A percentile compares a stretch with the other conserved stretches of the same genome.
Conservation (phyloP, 1,140 invertebrate genomes). For the Adelges cooleyi region DNA sequence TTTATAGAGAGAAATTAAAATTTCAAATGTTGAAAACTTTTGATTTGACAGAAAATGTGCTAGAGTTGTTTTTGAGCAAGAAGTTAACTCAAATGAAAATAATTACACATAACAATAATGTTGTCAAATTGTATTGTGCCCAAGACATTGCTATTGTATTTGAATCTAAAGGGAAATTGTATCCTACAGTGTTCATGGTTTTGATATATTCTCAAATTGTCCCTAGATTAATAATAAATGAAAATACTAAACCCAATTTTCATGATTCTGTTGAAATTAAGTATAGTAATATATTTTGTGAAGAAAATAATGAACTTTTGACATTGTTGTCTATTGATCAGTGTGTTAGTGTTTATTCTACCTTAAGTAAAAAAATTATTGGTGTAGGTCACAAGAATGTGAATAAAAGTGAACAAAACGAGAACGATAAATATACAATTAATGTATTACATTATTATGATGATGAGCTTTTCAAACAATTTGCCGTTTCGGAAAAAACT, state of each 20-base stretch:
- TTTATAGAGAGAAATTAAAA: conserved; percentile 56
- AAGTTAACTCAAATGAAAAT: conserved; percentile 60
- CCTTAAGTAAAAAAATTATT: conserved; percentile 53
- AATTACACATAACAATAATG: conserved; percentile 51
- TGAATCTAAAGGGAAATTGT: conserved; percentile 46
- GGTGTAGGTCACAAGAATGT: conserved; percentile 61
- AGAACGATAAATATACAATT: too few relatives aligned
- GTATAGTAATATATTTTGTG: conserved; percentile 47
- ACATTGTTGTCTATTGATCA: conserved; percentile 44
- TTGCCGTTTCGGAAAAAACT: conserved; percentile 1
- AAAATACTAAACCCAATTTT: conserved; percentile 29
- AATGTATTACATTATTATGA: conserved; percentile 64
- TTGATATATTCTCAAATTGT: conserved; percentile 67
- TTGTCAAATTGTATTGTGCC: conserved; percentile 55
- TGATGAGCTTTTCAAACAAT: conserved; percentile 42
- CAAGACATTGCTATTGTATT: conserved; percentile 67
- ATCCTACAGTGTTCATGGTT: conserved; percentile 70
- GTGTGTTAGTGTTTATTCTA: conserved; percentile 54
- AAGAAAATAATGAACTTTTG: conserved; percentile 61
- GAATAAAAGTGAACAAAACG: too few relatives aligned
- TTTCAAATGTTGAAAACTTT: conserved; percentile 52
- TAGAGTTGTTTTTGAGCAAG: conserved; percentile 60
- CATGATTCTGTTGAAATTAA: conserved; percentile 30
- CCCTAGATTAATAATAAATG: conserved; percentile 58
- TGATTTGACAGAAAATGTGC: conserved; percentile 51